Evolutionary conservation across 2,113 vertebrate species (phyloP), one percentile per base, ranked within the genome.

Genomic region (Ramphastos sulfuratus): DNA sequence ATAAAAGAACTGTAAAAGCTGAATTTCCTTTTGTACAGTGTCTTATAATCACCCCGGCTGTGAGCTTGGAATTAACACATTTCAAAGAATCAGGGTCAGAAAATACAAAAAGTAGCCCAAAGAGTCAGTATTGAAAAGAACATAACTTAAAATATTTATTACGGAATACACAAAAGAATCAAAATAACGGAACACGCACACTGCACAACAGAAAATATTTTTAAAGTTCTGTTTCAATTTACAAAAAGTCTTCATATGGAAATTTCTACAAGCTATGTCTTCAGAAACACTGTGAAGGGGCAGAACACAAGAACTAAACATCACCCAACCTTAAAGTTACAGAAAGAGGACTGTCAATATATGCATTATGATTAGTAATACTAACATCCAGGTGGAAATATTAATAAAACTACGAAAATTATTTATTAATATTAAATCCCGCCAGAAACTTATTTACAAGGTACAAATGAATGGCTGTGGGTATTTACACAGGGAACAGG

Each of bases 11-110:
- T 64, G 13, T 18, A 63, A 84, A 64, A 56, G 13, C 9, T 2
- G 67, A 64, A 72, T 35, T 55, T 74, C 7, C 25, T 82, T 72
- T 76, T 46, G 46, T 63, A 63, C 10, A 27, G 3, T 58, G 48
- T 21, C 63, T 33, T 31, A 27, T 44, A 63, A 33, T 73, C 25
- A 78, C 27, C 15, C 27, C 20, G n/a, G 27, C 16, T 82, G 7
- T 1, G 1, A 60, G 30, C 44, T 33, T 27, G 18, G 25, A 80
- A 84, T 10, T 14, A 56, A 66, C 0, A 2, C 18, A 31, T 72
- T 87, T 76, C 50, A 76, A 90, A 59, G 64, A 93, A 58, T 1
- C 25, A 48, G 16, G 20, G 24, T 19, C 31, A 80, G 31, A 65
- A 87, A 54, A 85, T 7, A 66, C 11, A 79, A 75, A 71, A 71